Conservation (phyloP, 1,140 invertebrate species). For the Drosophila albomicans region DNA sequence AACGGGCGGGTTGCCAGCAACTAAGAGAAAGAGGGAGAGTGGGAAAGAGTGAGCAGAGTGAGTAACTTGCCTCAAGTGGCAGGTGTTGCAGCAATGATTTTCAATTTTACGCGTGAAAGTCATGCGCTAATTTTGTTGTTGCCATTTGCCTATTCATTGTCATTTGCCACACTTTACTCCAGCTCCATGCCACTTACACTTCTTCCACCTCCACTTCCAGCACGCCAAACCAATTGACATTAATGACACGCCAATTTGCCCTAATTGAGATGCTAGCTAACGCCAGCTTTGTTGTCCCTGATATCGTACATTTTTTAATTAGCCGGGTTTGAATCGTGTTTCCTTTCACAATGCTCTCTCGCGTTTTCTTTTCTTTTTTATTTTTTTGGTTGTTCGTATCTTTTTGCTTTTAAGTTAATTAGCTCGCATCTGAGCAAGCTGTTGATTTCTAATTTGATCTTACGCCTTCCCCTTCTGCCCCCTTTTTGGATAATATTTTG, state of each 20-base stretch:
- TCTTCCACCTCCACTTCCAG: not conserved
- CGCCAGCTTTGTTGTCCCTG: slow-evolving; percentile 24
- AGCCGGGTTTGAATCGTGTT: slow-evolving; percentile 23
- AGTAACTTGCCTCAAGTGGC: slow-evolving; percentile 51
- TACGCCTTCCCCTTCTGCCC: too few relatives aligned
- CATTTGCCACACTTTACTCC: slow-evolving; percentile 65
- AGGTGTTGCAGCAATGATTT: slow-evolving; percentile 83
- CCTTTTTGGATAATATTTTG: not conserved
- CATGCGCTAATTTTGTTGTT: slow-evolving; percentile 78
- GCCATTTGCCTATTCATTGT: slow-evolving; percentile 76
- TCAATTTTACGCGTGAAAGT: slow-evolving; percentile 82
- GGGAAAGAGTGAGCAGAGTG: not conserved
- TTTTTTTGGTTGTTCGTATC: not conserved
- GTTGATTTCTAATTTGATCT: slow-evolving; percentile 22
- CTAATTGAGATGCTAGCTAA: slow-evolving; percentile 70
- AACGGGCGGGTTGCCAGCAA: not conserved
- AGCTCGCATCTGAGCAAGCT: not conserved
- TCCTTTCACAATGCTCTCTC: not conserved
- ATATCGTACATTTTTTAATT: slow-evolving; percentile 66
- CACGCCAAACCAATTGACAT: slow-evolving; percentile 65
- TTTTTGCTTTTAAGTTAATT: slow-evolving; percentile 18
- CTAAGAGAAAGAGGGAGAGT: not conserved
- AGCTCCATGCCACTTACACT: not conserved
- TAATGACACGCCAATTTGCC: slow-evolving; percentile 73
- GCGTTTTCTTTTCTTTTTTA: not conserved